Evolutionary conservation across 1,140 invertebrate genomes (phyloP), one percentile per base, ranked within the genome.

Genomic region (Cephus cinctus): DNA sequence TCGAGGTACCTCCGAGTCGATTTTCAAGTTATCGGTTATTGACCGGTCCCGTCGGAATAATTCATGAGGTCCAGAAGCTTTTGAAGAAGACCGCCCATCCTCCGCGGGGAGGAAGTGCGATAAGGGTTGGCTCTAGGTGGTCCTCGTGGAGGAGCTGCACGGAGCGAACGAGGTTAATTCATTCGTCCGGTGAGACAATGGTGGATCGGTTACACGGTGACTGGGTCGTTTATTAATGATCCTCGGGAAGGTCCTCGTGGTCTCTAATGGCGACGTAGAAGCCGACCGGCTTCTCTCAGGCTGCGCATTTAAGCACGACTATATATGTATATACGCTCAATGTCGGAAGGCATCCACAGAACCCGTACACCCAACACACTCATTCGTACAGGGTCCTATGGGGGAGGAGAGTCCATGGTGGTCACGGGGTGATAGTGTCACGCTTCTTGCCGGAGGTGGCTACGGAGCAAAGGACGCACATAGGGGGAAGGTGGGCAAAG

Each of bases 1-100:
- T n/a, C n/a, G n/a, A n/a, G n/a, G n/a, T n/a, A n/a, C n/a, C n/a
- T n/a, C n/a, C n/a, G n/a, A n/a, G n/a, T n/a, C n/a, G n/a, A n/a
- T n/a, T n/a, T n/a, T 50, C 47, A 56, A 67, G 47, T 71, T 71
- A 70, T 71, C 66, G 61, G 65, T 67, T 71, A 71, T 73, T 67
- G 65, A 52, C 40, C 52, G 58, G 43, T 50, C 15, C 14, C 21
- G 51, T 38, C 43, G 50, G 69, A 73, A 73, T 73, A 64, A 73
- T 72, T 72, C 67, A 73, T 72, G 67, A 71, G 59, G 39, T 59
- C 58, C 54, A 22, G 46, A 47, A 48, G 50, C 55, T 56, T 65
- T 65, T 52, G 57, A 63, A 57, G 62, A 58, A 58, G 61, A 63
- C 65, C 62, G 59, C 59, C 55, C 54, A 50, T 56, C 57, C 54